Base-by-base conservation (phyloP, 2,888 invertebrate species). In the Cataglyphis rosenhaueri region DNA sequence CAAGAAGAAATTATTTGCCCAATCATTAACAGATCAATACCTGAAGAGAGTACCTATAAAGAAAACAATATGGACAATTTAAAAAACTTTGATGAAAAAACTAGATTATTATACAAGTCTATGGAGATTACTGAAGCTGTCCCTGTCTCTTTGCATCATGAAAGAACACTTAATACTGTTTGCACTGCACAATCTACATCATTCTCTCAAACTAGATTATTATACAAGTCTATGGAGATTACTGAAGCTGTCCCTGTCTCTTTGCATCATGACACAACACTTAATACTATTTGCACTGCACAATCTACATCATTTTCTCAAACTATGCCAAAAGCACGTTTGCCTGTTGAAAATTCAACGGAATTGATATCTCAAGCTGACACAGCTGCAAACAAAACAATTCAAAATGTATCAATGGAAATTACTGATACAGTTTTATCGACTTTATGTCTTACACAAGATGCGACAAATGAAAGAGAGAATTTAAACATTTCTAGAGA, bases 321-420 rank as follows among this genome's bases (percentile, higher is more conserved):
- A 48, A 78, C 41, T 8, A 41, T 32, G 5, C 3, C 52, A 32
- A 59, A 41, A 57, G 57, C 29, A 12, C 2, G 10, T 29, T 78
- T 41, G 1, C 41, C 57, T 12, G 21, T 3, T 66, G 9, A 78
- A 78, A 41, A 57, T 15, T 66, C 8, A 5, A 15, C 15, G 0
- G 4, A 29, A 18, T 18, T 15, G 29, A 3, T 12, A 41, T 5
- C 2, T 3, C 65, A 76, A 65, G 21, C 4, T 66, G 57, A 41
- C 5, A 10, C 29, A 66, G 21, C 2, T 65, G n/a, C 15, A 65
- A 41, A n/a, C 3, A 44, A 71, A 73, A 48, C 57, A 9, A 55
- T 85, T 79, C 65, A 85, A 61, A 61, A 87, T 78, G 32, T 44
- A 25, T 84, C 86, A 52, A 88, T 90, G 86, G 81, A 90, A 75